These are phyloP conservation scores for Pseudocheirus occidentalis DNA, from an alignment of 2,797 vertebrate genomes.

Conservation along the genomic window DNA sequence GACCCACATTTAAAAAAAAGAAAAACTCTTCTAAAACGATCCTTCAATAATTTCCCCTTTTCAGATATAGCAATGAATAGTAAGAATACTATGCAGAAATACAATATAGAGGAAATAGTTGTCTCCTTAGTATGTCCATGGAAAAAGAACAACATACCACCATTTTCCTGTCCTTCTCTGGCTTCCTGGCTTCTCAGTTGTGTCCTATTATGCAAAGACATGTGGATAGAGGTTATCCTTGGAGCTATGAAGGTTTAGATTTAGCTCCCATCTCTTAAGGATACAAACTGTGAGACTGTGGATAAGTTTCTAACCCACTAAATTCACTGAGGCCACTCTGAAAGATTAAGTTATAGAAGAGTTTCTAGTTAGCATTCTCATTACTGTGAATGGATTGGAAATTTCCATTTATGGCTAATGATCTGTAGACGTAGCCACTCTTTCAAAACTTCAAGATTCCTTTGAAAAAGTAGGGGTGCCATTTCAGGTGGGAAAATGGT, in stretches of 20 bases:
- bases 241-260: neutral
- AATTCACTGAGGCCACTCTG: neutral
- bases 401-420: neutral
- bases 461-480: neutral
- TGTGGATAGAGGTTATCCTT: neutral
- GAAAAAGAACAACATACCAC: neutral
- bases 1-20: neutral
- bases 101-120: neutral
- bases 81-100: neutral
- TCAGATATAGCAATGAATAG: slow-evolving; percentile 2
- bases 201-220: neutral
- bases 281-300: neutral
- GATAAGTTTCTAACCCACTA: neutral
- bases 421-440: neutral
- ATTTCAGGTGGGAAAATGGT: slow-evolving; percentile 15
- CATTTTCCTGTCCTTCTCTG: neutral
- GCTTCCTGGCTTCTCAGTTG: neutral
- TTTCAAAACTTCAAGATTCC: neutral
- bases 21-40: neutral
- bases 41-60: neutral
- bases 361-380: neutral
- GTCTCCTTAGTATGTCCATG: neutral
- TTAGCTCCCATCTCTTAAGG: neutral
- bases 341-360: neutral
- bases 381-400: neutral